A percentile compares a stretch with the other conserved stretches of the same genome.
Evolutionary conservation across 2,888 invertebrate genomes (phyloP).

Genomic region (Lamellibrachia satsuma): DNA sequence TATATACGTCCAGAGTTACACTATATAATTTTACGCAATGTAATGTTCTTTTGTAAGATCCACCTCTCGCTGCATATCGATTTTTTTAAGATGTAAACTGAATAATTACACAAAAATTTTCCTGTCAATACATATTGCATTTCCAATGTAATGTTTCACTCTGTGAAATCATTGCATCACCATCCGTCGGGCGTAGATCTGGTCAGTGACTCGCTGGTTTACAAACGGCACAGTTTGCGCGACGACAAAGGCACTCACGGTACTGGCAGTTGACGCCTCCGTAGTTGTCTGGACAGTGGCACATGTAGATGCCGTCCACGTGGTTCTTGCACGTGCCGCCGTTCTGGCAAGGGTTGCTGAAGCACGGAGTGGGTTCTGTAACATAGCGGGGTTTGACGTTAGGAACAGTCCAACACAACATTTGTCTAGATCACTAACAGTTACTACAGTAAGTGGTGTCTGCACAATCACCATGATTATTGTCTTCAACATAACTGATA

Average conservation of each 20-base stretch:
- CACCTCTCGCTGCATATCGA: too few species aligned
- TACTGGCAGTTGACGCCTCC: constrained; percentile 33
- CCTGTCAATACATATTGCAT: neutral
- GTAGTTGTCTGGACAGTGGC: constrained; percentile 25
- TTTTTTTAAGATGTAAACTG: too few species aligned
- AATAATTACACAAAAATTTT: too few species aligned
- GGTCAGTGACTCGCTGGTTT: neutral
- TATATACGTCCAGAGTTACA: too few species aligned
- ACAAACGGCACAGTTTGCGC: neutral
- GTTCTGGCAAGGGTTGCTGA: constrained; percentile 30
- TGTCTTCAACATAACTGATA: neutral
- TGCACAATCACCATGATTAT: neutral
- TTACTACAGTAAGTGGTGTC: neutral
- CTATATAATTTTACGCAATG: too few species aligned
- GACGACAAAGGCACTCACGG: neutral
- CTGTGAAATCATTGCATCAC: neutral
- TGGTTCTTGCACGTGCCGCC: constrained; percentile 27
- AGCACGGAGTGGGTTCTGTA: constrained; percentile 29
- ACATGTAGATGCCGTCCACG: constrained; percentile 28
- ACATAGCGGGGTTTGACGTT: neutral
- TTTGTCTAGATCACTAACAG: neutral
- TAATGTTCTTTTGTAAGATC: too few species aligned
- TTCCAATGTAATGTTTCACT: neutral
- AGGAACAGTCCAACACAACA: neutral
- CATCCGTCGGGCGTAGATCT: neutral